Evolutionary conservation across 2,797 vertebrate genomes (phyloP), one percentile per base, ranked within the genome.

Genomic region (Platyrinchus mystaceus): DNA sequence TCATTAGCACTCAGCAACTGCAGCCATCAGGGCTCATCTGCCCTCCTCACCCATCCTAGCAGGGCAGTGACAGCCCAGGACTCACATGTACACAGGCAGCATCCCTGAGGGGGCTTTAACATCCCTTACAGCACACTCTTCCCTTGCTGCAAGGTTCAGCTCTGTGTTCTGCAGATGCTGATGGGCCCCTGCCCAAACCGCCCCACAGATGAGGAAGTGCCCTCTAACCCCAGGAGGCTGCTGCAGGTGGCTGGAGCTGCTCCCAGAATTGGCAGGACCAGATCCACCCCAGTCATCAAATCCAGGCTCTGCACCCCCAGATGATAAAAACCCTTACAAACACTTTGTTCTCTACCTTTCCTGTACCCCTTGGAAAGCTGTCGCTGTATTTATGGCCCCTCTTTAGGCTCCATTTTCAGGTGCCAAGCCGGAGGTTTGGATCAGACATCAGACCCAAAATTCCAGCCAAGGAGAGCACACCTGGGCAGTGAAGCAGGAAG

Each of bases 401-500:
- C 66, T 73, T 11, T 10, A 34, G 50, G 89, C 64, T 92, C 34
- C 43, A 4, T 44, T 88, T 70, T 12, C 60, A 53, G 63, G 22
- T 1, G 2, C 73, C 53, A 30, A 60, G 41, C 69, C 2, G 7
- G 77, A 53, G 74, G 52, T 77, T 74, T 75, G 75, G 49, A 77
- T 64, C 86, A 92, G 70, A 47, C 49, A 82, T 50, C 84, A 93
- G 84, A 58, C 81, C 43, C 11, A 8, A 22, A 66, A 84, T 44
- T 79, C 77, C 44, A 93, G 87, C 81, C 77, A 66, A 66, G 67
- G 70, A 69, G 60, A 73, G 89, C 84, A 82, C 70, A 82, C 74
- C 84, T 58, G 81, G 91, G 84, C 87, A 37, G 62, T 13, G 78
- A 77, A 77, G 82, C 6, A 3, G 81, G 92, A 90, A 84, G 89